phyloP scores from a whole-genome alignment of 1,140 invertebrate genomes.

The Episyrphus balteatus region DNA sequence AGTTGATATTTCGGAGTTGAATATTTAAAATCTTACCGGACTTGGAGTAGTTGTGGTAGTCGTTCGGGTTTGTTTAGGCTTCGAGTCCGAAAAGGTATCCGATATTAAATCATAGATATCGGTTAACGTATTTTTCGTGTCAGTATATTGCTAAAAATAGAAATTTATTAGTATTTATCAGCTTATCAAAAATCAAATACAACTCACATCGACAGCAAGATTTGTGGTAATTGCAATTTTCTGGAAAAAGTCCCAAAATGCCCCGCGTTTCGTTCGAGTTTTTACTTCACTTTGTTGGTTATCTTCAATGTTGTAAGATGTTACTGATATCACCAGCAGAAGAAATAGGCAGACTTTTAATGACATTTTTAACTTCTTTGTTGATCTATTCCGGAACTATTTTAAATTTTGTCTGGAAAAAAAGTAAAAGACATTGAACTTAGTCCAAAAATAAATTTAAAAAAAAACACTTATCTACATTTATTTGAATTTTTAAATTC shows the following conservation, averaged over 20 bases:
- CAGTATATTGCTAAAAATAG: slow-evolving; percentile 26
- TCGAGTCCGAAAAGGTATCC: slow-evolving; percentile 31
- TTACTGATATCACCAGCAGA: no score
- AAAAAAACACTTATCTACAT: no score
- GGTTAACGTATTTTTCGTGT: slow-evolving; percentile 25
- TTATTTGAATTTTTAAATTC: no score
- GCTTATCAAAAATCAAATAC: no score
- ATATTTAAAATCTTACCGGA: slow-evolving; percentile 9
- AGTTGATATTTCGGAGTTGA: slow-evolving; percentile 1
- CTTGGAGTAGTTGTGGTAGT: slow-evolving; percentile 15
- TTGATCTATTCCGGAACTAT: no score
- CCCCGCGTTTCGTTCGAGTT: slow-evolving; percentile 20
- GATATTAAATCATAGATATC: slow-evolving; percentile 27
- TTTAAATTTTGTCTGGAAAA: no score
- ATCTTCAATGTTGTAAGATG: no score
- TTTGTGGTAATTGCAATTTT: slow-evolving; percentile 31
- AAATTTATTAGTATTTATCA: no score
- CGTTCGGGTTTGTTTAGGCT: slow-evolving; percentile 16
- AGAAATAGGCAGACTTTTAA: no score
- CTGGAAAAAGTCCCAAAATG: slow-evolving; percentile 32
- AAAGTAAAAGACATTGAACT: no score
- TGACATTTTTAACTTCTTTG: no score
- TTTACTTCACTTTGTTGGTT: background rate
- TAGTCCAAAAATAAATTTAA: no score
- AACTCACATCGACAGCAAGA: slow-evolving; percentile 27